A percentile compares a stretch with the other conserved stretches of the same genome.
phyloP scores from a whole-genome alignment of 1,140 invertebrate genomes.

The Chironomus tepperi region DNA sequence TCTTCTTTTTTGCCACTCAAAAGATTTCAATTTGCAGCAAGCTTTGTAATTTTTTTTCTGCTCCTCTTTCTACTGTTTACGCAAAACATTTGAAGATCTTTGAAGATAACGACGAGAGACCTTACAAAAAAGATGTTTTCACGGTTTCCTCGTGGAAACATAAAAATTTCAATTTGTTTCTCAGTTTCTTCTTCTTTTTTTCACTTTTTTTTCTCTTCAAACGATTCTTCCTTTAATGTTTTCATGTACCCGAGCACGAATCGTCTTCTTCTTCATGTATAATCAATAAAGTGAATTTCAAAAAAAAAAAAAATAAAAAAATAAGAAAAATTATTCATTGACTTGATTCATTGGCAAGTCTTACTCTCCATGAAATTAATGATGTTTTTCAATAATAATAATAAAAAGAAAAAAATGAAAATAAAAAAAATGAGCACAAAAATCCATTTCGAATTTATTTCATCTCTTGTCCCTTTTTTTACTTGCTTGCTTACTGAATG shows the following conservation, averaged over 20 bases:
- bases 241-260: not conserved
- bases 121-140: not conserved
- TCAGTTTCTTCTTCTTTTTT: not conserved
- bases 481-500: too few species aligned
- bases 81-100: conserved; percentile 13
- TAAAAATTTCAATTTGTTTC: conserved; percentile 15
- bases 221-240: not conserved
- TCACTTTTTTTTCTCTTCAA: not conserved
- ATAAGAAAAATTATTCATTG: not conserved
- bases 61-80: not conserved
- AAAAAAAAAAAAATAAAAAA: not conserved
- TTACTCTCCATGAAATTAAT: not conserved
- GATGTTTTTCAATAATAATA: not conserved
- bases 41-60: not conserved
- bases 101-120: not conserved
- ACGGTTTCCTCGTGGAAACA: not conserved
- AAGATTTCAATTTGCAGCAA: conserved; percentile 7
- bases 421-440: not conserved
- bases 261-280: not conserved
- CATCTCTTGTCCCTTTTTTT: too few species aligned
- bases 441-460: too few species aligned
- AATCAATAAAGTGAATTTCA: not conserved
- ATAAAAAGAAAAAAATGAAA: not conserved
- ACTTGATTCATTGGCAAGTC: not conserved
- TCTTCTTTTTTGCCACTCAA: not conserved